Evolutionary conservation across 2,888 invertebrate genomes (phyloP), one percentile per base, ranked within the genome.

Genomic region (Noctua comes): DNA sequence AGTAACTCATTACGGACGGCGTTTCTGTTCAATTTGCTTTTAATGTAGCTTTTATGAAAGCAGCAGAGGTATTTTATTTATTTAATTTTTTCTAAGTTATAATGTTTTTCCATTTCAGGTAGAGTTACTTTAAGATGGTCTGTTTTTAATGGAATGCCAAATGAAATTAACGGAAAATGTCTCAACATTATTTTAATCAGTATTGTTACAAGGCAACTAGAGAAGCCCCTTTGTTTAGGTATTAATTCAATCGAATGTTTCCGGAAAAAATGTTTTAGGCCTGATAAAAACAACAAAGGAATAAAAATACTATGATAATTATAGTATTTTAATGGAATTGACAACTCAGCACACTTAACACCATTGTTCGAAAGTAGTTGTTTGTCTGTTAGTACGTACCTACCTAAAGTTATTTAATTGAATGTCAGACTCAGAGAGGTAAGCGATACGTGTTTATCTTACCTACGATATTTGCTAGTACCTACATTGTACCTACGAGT

Each of bases 11-110:
- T 80, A 85, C n/a, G 72, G 48, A 57, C 59, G 72, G 18, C 64
- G 64, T 78, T 84, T 79, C 79, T 73, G 79, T 82, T 85, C 76
- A 85, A 85, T 85, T 82, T 79, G 48, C 69, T 85, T 74, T 84
- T 78, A 85, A 85, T 79, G 76, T 85, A 74, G 64, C 82, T 74
- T 79, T 85, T 74, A 85, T 76, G 76, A 78, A 85, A 82, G 62
- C 51, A 66, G 13, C 40, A n/a, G 18, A 48, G 65, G 13, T 72
- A 74, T 73, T 69, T 73, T 48, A 65, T 79, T 70, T 51, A 59
- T 79, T 64, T 62, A 3, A 68, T 68, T 65, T 73, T 77, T 73
- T 69, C 31, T 6, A 59, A 57, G 40, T 48, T 73, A 73, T 83
- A 13, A 73, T 69, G 46, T 72, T 72, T 71, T 69, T 31, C 27